Evolutionary conservation across 2,113 vertebrate species (phyloP).

Genomic region (Oryctolagus cuniculus): DNA sequence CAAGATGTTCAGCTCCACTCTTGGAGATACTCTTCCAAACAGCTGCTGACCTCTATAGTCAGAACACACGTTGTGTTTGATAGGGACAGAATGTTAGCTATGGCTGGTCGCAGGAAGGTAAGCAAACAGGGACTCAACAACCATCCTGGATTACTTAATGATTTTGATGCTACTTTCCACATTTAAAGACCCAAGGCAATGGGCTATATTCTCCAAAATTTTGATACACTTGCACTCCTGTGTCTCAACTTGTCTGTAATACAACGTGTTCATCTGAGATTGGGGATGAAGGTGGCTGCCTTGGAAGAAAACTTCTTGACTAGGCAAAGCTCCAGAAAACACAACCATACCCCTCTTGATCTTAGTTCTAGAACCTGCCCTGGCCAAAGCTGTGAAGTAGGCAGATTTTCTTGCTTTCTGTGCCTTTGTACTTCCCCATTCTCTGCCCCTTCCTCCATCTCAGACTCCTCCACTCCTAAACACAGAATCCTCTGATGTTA

Average conservation of each 20-base stretch:
- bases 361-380: neutral
- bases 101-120: neutral
- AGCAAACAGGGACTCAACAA: neutral
- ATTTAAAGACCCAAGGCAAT: neutral
- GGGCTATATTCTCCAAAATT: neutral
- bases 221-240: neutral
- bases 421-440: conserved; percentile 52
- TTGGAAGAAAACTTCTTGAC: neutral
- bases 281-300: neutral
- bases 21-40: conserved; percentile 8
- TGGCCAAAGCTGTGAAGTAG: neutral
- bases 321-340: conserved; percentile 47
- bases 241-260: conserved; percentile 25
- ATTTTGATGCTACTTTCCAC: neutral
- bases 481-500: neutral
- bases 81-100: neutral
- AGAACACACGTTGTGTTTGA: conserved; percentile 46
- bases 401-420: conserved; percentile 8
- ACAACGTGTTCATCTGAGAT: neutral
- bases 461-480: conserved; percentile 7
- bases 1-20: neutral
- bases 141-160: neutral
- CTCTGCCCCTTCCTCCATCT: conserved; percentile 9
- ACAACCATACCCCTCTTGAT: neutral
- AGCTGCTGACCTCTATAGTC: neutral